Evolutionary conservation across 2,113 vertebrate genomes (phyloP).

Genomic region (Seriola dumerili): DNA sequence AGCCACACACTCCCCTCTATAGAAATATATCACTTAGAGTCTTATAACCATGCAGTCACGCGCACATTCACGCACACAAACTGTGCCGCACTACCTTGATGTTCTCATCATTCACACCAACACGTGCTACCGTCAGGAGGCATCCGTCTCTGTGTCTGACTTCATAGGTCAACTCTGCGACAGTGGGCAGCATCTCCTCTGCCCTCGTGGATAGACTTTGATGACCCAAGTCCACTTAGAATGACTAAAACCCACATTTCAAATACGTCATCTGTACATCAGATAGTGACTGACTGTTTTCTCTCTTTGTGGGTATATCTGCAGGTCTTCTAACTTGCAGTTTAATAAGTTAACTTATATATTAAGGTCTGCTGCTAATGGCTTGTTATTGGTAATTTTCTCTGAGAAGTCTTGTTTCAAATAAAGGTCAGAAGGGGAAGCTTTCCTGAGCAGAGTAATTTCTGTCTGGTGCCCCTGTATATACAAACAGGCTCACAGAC

Average conservation of each 20-base stretch:
- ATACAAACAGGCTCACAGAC: not conserved
- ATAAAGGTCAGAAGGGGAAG: slow-evolving; percentile 10
- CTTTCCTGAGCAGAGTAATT: not conserved
- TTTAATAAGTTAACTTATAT: not conserved
- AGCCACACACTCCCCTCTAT: slow-evolving; percentile 18
- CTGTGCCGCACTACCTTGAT: not conserved
- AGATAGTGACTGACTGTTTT: not conserved
- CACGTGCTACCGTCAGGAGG: slow-evolving; percentile 40
- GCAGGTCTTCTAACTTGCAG: too few relatives aligned
- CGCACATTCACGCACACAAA: slow-evolving; percentile 6
- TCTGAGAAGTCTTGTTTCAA: not conserved
- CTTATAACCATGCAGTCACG: slow-evolving; percentile 12
- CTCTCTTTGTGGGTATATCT: not conserved
- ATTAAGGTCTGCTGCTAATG: not conserved
- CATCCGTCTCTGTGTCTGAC: slow-evolving; percentile 44
- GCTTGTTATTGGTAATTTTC: not conserved
- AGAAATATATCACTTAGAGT: slow-evolving; percentile 41
- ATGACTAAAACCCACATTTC: slow-evolving; percentile 35
- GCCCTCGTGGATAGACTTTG: slow-evolving; percentile 10
- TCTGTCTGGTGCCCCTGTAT: not conserved
- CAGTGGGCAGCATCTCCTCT: slow-evolving; percentile 23
- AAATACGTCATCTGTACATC: slow-evolving; percentile 1
- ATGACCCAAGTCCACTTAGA: slow-evolving; percentile 18
- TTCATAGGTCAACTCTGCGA: slow-evolving; percentile 48
- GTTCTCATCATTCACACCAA: slow-evolving; percentile 57